Percentiles rank a stretch among this genome's conserved stretches.
phyloP scores from a whole-genome alignment of 2,888 invertebrate species.

The Teinopalpus imperialis region DNA sequence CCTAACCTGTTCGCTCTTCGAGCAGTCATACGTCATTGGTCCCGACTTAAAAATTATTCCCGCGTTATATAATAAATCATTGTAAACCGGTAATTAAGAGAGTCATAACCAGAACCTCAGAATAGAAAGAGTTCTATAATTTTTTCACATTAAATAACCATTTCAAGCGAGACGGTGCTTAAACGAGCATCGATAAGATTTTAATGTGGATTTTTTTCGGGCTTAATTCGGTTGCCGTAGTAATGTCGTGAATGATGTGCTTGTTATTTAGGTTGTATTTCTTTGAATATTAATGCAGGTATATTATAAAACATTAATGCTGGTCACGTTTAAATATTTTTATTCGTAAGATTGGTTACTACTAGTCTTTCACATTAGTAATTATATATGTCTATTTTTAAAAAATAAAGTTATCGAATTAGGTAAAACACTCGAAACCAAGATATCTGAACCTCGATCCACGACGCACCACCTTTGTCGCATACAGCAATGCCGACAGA shows the following conservation, averaged over 20 bases:
- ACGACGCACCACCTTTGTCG: too few species aligned
- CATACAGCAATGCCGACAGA: too few species aligned
- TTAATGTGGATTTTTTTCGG: constrained; percentile 42
- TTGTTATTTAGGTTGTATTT: constrained; percentile 11
- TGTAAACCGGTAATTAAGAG: constrained; percentile 80
- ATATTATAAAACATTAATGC: not conserved
- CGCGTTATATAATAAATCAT: constrained; percentile 79
- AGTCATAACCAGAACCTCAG: constrained; percentile 73
- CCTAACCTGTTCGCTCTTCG: constrained; percentile 61
- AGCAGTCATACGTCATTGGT: constrained; percentile 75
- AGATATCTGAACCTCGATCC: too few species aligned
- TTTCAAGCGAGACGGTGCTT: constrained; percentile 54
- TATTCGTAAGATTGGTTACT: too few species aligned
- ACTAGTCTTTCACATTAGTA: too few species aligned
- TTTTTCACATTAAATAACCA: constrained; percentile 80
- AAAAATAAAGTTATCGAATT: too few species aligned
- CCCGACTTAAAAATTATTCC: constrained; percentile 72
- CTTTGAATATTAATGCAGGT: constrained; percentile 1
- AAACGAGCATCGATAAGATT: constrained; percentile 64
- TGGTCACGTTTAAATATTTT: too few species aligned
- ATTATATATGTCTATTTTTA: too few species aligned
- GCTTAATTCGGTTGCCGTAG: constrained; percentile 33
- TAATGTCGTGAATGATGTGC: constrained; percentile 20
- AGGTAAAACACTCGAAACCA: too few species aligned
- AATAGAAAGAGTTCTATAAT: constrained; percentile 72